Base-by-base conservation (phyloP, 2,888 invertebrate genomes). In the Papilio elwesi region DNA sequence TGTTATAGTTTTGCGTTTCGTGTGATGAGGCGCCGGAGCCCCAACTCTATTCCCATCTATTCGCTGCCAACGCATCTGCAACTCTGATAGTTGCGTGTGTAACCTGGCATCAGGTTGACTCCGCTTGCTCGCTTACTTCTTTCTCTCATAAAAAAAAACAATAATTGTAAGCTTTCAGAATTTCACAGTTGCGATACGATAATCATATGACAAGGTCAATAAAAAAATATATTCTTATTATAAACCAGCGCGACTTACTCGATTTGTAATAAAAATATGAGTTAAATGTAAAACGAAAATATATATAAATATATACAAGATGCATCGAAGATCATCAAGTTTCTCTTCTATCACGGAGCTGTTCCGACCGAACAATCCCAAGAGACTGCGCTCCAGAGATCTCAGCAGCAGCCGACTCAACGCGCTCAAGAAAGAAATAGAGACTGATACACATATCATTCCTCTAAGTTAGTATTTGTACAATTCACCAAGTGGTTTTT, bases 381-480 rank as follows among this genome's bases (percentile, higher is more conserved):
- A 84, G 78, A 85, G 89, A 7, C 79, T 92, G 2, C 77, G 87
- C 15, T 85, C 90, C 10, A 86, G 81, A 74, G 88, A 86, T 82
- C 86, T 88, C 62, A 94, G 89, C 83, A 88, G 77, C 83, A 95
- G 88, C 75, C 91, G 95, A n/a, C 83, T 95, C 62, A 91, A 89
- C 77, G 88, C 94, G 76, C 88, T 95, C 75, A 94, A 94, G 80
- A 93, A 91, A 80, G 95, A 95, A 84, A 95, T 95, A 75, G 89
- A 94, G 70, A 95, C 95, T 1, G 94, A 95, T 71, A 78, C 88
- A 68, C 95, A 95, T 78, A 86, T 93, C 26, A 89, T 95, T 70
- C 87, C 94, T 15, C 77, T 93, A 36, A 81, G 93, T 93, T 81
- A 89, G 90, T 87, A 73, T 38, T 47, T 64, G 11, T 53, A 53